These are phyloP conservation scores for Byasa hedistus DNA, from an alignment of 2,888 invertebrate genomes.

Conservation along the genomic window DNA sequence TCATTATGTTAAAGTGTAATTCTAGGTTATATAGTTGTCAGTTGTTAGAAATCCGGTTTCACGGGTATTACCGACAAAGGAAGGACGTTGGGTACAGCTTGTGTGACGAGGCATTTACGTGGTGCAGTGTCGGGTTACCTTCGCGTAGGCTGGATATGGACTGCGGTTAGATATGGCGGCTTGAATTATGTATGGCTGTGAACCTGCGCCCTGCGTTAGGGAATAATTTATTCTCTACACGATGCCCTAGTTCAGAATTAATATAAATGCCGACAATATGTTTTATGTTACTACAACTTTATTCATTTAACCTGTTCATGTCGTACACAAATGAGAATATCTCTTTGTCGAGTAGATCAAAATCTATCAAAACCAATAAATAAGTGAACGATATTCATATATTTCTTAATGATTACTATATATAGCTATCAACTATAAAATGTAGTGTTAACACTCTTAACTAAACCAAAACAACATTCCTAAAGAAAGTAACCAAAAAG, in stretches of 20 bases:
- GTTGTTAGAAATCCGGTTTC: conserved; percentile 44
- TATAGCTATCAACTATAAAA: background rate
- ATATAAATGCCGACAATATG: background rate
- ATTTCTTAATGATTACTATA: background rate
- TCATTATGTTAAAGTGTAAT: conserved; percentile 3
- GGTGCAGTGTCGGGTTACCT: conserved; percentile 40
- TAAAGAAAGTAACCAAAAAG: conserved; percentile 25
- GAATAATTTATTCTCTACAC: background rate
- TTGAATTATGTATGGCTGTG: conserved; percentile 19
- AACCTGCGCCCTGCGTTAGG: conserved; percentile 8
- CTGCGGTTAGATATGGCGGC: conserved; percentile 17
- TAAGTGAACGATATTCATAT: background rate
- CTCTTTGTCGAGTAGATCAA: conserved; percentile 1
- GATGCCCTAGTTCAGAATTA: background rate
- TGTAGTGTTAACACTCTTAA: conserved; percentile 4
- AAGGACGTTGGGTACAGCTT: conserved; percentile 34
- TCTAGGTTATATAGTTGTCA: conserved; percentile 29
- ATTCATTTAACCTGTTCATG: no score
- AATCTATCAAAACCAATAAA: conserved; percentile 5
- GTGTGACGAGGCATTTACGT: conserved; percentile 39
- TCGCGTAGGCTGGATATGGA: conserved; percentile 32
- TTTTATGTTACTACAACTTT: background rate
- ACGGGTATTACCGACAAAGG: conserved; percentile 45
- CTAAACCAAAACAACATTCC: conserved; percentile 22
- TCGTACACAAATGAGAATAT: background rate